A percentile compares a stretch with the other conserved stretches of the same genome.
Conservation (phyloP, 2,888 invertebrate species). For the Hofmannophila pseudospretella region DNA sequence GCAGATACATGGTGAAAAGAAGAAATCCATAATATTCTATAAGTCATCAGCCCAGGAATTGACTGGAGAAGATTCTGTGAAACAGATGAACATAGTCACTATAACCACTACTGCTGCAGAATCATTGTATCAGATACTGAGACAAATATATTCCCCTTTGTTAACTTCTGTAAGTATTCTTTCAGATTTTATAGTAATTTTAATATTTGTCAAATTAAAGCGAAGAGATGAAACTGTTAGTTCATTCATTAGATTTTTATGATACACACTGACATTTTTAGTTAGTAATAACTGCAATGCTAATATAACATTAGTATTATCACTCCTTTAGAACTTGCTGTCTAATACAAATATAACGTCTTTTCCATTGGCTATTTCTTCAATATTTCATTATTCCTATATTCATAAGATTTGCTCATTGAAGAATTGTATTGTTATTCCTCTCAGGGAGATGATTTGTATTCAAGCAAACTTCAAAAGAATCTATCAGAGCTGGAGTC, state of each 20-base stretch:
- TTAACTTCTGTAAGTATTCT: slow-evolving; percentile 49
- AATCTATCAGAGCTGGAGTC: slow-evolving; percentile 59
- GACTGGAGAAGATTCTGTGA: slow-evolving; percentile 36
- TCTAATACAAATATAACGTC: too few relatives aligned
- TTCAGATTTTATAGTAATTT: too few relatives aligned
- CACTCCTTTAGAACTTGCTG: too few relatives aligned
- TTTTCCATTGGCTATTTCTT: too few relatives aligned
- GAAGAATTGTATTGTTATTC: too few relatives aligned
- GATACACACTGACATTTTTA: too few relatives aligned
- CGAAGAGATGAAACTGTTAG: background rate
- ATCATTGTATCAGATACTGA: slow-evolving; percentile 61
- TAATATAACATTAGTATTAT: too few relatives aligned
- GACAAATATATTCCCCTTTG: slow-evolving; percentile 63
- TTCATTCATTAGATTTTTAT: background rate
- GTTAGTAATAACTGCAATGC: too few relatives aligned
- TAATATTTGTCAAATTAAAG: background rate
- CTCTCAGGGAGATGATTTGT: slow-evolving; percentile 59
- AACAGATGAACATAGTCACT: slow-evolving; percentile 55
- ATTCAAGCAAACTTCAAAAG: slow-evolving; percentile 62
- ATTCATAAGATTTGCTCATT: too few relatives aligned
- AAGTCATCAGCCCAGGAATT: slow-evolving; percentile 47
- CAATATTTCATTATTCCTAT: too few relatives aligned
- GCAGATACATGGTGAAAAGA: slow-evolving; percentile 44
- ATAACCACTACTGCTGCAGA: slow-evolving; percentile 53
- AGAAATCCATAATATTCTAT: slow-evolving; percentile 62